Evolutionary conservation across 2,888 invertebrate genomes (phyloP).

Genomic region (Odontomyia ornata): DNA sequence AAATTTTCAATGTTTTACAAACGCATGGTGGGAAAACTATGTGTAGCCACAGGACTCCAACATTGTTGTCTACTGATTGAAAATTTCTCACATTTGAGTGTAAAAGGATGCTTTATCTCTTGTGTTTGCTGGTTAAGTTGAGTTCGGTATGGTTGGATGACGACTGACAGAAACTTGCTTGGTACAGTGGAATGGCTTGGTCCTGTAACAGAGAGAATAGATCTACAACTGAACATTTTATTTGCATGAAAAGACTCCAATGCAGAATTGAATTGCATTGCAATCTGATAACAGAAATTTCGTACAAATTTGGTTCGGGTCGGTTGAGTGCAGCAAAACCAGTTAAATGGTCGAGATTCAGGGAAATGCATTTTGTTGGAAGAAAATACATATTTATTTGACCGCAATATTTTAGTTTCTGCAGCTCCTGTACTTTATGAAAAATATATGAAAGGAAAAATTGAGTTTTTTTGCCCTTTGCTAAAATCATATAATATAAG

Average conservation of each 20-base stretch:
- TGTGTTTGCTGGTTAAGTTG: background rate
- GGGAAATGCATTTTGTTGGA: too few relatives aligned
- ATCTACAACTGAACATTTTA: slow-evolving; percentile 12
- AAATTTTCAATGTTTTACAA: background rate
- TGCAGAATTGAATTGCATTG: background rate
- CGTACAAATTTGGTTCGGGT: too few relatives aligned
- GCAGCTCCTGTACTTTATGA: too few relatives aligned
- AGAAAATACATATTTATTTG: too few relatives aligned
- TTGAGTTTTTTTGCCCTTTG: too few relatives aligned
- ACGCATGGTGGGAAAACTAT: background rate
- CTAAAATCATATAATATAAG: too few relatives aligned
- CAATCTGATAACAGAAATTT: too few relatives aligned
- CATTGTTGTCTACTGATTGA: background rate
- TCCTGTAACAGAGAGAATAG: background rate
- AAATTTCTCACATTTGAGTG: too few relatives aligned
- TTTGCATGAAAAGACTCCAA: background rate
- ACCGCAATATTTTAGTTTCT: too few relatives aligned
- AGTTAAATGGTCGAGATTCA: too few relatives aligned
- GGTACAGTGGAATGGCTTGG: background rate
- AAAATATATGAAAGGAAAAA: too few relatives aligned
- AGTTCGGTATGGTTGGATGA: background rate
- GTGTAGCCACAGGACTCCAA: background rate
- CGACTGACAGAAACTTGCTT: background rate
- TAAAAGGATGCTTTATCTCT: background rate
- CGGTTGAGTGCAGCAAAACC: too few relatives aligned